Base-by-base conservation (phyloP, 2,888 invertebrate genomes). In the Cartodere bifasciata region DNA sequence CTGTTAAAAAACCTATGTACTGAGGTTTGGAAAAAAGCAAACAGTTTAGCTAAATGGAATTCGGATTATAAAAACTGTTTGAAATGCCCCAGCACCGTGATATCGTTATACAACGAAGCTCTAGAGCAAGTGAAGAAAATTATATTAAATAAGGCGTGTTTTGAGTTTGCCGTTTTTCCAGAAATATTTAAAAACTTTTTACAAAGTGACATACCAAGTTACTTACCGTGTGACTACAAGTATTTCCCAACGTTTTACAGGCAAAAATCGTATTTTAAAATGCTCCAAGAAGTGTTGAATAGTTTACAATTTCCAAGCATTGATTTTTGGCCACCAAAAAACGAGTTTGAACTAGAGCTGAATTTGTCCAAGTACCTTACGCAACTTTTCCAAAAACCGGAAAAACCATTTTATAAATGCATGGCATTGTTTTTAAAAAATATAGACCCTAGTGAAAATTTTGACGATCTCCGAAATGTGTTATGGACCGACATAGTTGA, bases 101-200 rank as follows among this genome's bases (percentile, higher is more conserved):
- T 77, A 9, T 56, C 60, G 29, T 58, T 80, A 27, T 79, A 78
- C 47, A 84, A 84, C 49, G 66, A 68, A 42, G 75, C 74, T 13
- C 65, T 84, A 13, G 64, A 67, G 27, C 70, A 70, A 44, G 53
- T 82, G 27, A 68, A 67, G 21, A 54, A 67, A 23, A 65, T 77
- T 28, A 58, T 75, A 16, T 64, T 72, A 16, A 67, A 77, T 50
- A 63, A 68, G 40, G 65, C 71, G 39, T 57, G 71, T 21, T 63
- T 65, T 5, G 66, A 71, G 39, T 70, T 72, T 40, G 65, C 72
- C 1, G 62, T 67, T 44, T 77, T 83, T 54, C 72, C 83, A 1
- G 53, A 66, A 12, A 76, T 79, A 47, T 69, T 84, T 34, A 65
- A 64, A 34, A 49, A 58, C 21, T 72, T 67, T 36, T 39, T 56